Evolutionary conservation across 2,113 vertebrate species (phyloP).

Genomic region (Corapipo altera): DNA sequence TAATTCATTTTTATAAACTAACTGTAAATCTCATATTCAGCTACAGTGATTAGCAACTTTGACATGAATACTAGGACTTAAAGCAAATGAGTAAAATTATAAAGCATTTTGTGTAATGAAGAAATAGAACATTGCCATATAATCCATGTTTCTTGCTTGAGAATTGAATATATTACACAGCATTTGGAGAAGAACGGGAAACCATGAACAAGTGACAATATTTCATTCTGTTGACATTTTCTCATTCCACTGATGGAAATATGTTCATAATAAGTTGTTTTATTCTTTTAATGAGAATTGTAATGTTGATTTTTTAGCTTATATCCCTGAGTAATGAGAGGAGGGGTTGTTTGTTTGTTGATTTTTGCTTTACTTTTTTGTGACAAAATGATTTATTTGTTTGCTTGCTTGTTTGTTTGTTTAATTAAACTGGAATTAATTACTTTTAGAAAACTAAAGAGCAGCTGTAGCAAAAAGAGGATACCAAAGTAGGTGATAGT

Average conservation of each 20-base stretch:
- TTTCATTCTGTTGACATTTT: not conserved
- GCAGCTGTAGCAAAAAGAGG: conserved; percentile 12
- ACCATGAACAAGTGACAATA: not conserved
- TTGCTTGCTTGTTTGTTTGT: conserved; percentile 27
- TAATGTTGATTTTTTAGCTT: not conserved
- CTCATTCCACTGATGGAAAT: not conserved
- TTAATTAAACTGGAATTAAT: conserved; percentile 51
- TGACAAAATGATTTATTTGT: conserved; percentile 46
- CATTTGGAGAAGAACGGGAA: not conserved
- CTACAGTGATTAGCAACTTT: not conserved
- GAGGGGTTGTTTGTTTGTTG: not conserved
- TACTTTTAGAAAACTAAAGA: conserved; percentile 28
- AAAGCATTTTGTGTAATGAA: not conserved
- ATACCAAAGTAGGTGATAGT: not conserved
- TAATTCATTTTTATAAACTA: not conserved
- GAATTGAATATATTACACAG: not conserved
- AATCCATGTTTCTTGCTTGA: not conserved
- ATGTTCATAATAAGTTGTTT: not conserved
- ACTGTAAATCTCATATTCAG: not conserved
- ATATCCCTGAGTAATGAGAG: not conserved
- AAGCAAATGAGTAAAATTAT: not conserved
- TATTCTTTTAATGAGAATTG: not conserved
- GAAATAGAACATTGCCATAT: not conserved
- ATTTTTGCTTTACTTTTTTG: not conserved
- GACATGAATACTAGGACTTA: not conserved